Evolutionary conservation across 2,797 vertebrate species (phyloP).

Genomic region (Xiphophorus birchmanni): DNA sequence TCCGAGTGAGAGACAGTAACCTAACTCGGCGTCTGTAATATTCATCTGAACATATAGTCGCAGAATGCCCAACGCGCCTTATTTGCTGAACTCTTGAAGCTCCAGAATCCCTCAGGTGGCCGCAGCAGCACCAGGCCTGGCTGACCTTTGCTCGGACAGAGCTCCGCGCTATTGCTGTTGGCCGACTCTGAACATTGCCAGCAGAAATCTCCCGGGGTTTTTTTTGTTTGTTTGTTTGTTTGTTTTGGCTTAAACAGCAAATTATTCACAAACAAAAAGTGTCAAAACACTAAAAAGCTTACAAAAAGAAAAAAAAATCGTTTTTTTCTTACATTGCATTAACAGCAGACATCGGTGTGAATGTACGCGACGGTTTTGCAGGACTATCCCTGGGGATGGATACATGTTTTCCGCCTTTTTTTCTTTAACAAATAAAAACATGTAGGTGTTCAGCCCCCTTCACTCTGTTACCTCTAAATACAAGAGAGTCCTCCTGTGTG

Average conservation of each 20-base stretch:
- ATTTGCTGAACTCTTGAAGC: slow-evolving; percentile 8
- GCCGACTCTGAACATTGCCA: neutral
- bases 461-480: neutral
- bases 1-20: neutral
- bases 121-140: slow-evolving; percentile 3
- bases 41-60: neutral
- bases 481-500: neutral
- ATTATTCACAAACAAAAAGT: neutral
- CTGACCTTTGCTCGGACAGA: slow-evolving; percentile 2
- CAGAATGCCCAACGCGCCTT: neutral
- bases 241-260: neutral
- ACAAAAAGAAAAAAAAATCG: neutral
- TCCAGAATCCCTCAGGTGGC: slow-evolving; percentile 1
- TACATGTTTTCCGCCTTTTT: neutral
- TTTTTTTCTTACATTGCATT: no score
- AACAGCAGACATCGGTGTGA: neutral
- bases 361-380: neutral
- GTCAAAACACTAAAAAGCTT: neutral
- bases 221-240: no score
- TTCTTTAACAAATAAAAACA: neutral
- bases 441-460: neutral
- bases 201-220: neutral
- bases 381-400: neutral
- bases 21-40: neutral
- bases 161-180: neutral